Base-by-base conservation (phyloP, 1,140 invertebrate genomes). In the Pseudomyrmex flavicornis region DNA sequence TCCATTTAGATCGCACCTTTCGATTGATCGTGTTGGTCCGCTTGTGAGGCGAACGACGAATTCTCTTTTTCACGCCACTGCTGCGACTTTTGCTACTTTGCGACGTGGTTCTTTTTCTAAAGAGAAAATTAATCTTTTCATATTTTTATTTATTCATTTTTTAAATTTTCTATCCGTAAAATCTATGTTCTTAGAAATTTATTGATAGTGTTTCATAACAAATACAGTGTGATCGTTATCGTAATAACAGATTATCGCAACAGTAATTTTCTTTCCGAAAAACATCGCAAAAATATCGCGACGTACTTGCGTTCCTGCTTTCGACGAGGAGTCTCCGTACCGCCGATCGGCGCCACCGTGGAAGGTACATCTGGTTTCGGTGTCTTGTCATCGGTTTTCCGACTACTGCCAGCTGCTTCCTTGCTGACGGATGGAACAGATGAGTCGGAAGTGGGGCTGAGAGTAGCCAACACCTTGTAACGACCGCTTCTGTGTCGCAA, bases 401-500 rank as follows among this genome's bases (percentile, higher is more conserved):
- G 44, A 50, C 48, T 10, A 4, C 84, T 76, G 2, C 12, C 84
- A 59, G n/a, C 9, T 13, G 50, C n/a, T 52, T 76, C 82, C 46
- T 87, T 74, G 17, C 8, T 68, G 70, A 20, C 50, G 26, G 54
- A 0, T 50, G 44, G 8, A 1, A 13, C 56, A 35, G 76, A 12
- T 7, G 5, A 7, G 0, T n/a, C 52, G 20, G 46, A 13, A 50
- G 44, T n/a, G 13, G 85, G 79, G 59, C 85, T 91, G 5, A 89
- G 61, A 20, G 83, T 83, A 22, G 90, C 75, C 44, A 87, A 59
- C 52, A 84, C 52, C 54, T 92, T 92, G 75, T 93, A 94, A 77
- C 92, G 92, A 26, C 93, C 93, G 7, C 91, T 91, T 46, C 87
- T 85, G 1, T 91, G 88, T 50, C 90, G 90, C 26, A 94, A 70